These are phyloP conservation scores for Thamnaconus septentrionalis DNA, from an alignment of 2,113 vertebrate genomes.

Conservation along the genomic window DNA sequence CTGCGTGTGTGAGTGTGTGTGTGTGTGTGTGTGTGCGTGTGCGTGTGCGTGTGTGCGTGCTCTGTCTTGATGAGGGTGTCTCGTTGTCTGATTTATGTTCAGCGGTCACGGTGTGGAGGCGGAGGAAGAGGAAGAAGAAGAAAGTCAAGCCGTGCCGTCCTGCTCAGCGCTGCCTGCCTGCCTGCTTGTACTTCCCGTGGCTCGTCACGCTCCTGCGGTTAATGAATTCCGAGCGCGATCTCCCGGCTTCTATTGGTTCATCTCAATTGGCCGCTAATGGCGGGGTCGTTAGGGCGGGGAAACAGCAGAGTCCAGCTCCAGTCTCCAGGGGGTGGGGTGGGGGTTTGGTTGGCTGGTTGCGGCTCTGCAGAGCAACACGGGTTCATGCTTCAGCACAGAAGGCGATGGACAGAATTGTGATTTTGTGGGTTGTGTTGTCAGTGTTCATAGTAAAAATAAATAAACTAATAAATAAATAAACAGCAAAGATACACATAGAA, in stretches of 20 bases:
- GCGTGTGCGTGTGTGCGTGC: constrained; percentile 53
- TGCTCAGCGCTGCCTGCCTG: constrained; percentile 8
- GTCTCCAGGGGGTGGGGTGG: constrained; percentile 37
- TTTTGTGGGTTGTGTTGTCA: no score
- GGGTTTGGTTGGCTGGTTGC: constrained; percentile 22
- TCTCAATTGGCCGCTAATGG: constrained; percentile 77
- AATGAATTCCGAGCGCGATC: constrained; percentile 76
- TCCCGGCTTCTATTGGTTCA: constrained; percentile 75
- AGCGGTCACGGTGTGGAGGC: constrained; percentile 41
- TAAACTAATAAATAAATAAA: no score
- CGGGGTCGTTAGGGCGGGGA: constrained; percentile 70
- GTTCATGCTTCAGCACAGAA: constrained; percentile 4
- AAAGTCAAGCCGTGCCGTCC: constrained; percentile 32
- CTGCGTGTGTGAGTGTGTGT: constrained; percentile 49
- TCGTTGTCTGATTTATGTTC: constrained; percentile 74
- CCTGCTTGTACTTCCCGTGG: constrained; percentile 65
- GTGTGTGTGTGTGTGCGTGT: constrained; percentile 55
- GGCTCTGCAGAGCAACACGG: no score
- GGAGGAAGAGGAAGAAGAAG: constrained; percentile 4
- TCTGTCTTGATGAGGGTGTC: constrained; percentile 62
- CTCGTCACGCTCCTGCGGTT: constrained; percentile 67
- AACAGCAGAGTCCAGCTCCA: constrained; percentile 69
- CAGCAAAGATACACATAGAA: constrained; percentile 16
- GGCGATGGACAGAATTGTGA: no score
- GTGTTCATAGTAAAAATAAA: no score